Conservation (phyloP, 2,888 invertebrate genomes). For the Philaethria dido region DNA sequence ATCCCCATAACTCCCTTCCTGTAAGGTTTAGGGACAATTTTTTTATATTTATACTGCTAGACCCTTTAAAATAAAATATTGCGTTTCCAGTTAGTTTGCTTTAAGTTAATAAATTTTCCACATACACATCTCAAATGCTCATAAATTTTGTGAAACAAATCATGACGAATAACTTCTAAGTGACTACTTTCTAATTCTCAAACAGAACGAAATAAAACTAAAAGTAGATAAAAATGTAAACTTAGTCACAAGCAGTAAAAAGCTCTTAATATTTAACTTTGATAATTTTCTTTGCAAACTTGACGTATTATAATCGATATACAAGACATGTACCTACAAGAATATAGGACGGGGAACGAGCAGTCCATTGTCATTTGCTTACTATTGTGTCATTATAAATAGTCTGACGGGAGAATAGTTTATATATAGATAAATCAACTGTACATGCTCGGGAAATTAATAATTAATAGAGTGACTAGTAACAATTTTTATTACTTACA, state of each 20-base stretch:
- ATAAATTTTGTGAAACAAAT: background rate
- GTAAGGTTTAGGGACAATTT: too few relatives aligned
- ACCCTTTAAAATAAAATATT: too few relatives aligned
- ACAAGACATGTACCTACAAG: constrained; percentile 15
- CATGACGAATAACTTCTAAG: background rate
- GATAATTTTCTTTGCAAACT: background rate
- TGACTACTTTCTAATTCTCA: background rate
- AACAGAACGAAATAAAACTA: background rate
- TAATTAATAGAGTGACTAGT: background rate
- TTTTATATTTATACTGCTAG: too few relatives aligned
- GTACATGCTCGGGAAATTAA: background rate
- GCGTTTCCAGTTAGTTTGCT: too few relatives aligned
- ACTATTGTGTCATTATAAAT: constrained; percentile 24
- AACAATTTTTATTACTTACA: too few relatives aligned
- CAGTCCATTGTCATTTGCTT: constrained; percentile 19
- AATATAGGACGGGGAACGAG: constrained; percentile 12
- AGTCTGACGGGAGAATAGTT: constrained; percentile 8
- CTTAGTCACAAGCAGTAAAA: background rate
- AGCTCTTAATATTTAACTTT: background rate
- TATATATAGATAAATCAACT: background rate
- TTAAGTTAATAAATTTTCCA: background rate
- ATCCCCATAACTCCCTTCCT: too few relatives aligned
- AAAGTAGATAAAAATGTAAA: background rate
- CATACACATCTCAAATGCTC: background rate
- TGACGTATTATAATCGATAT: background rate